phyloP scores from a whole-genome alignment of 2,797 vertebrate species.

The Craterocephalus amniculus region DNA sequence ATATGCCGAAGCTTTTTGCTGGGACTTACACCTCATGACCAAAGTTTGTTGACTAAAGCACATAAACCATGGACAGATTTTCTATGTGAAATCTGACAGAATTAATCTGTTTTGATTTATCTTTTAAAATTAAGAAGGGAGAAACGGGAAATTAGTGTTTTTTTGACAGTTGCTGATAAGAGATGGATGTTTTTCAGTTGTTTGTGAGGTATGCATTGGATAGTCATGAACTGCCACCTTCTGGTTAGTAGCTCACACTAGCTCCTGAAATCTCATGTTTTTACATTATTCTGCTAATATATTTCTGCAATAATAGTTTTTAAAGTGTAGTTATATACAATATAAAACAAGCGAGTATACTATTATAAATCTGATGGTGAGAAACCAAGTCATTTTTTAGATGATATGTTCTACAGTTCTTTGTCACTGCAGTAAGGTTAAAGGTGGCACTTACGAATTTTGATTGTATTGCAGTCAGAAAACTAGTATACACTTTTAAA shows the following conservation, averaged over 20 bases:
- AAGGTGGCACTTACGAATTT: neutral
- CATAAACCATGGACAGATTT: neutral
- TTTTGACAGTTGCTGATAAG: conserved; percentile 5
- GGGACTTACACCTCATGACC: too few species aligned
- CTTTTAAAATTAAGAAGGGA: neutral
- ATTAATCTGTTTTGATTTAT: neutral
- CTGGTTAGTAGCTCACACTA: conserved; percentile 23
- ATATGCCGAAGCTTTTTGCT: neutral
- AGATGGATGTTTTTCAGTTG: neutral
- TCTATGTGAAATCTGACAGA: neutral
- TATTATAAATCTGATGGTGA: neutral
- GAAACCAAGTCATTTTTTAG: neutral
- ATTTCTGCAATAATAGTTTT: too few species aligned
- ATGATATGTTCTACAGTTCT: neutral
- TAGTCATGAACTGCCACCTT: conserved; percentile 43
- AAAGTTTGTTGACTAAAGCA: neutral
- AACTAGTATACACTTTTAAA: neutral
- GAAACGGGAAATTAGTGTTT: too few species aligned
- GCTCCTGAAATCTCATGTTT: neutral
- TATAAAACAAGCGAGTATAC: neutral
- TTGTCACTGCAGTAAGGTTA: neutral
- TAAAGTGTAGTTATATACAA: neutral
- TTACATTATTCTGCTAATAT: neutral
- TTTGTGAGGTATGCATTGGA: too few species aligned
- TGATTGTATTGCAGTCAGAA: neutral